Conservation (phyloP, 2,888 invertebrate species). For the Teleogryllus oceanicus region DNA sequence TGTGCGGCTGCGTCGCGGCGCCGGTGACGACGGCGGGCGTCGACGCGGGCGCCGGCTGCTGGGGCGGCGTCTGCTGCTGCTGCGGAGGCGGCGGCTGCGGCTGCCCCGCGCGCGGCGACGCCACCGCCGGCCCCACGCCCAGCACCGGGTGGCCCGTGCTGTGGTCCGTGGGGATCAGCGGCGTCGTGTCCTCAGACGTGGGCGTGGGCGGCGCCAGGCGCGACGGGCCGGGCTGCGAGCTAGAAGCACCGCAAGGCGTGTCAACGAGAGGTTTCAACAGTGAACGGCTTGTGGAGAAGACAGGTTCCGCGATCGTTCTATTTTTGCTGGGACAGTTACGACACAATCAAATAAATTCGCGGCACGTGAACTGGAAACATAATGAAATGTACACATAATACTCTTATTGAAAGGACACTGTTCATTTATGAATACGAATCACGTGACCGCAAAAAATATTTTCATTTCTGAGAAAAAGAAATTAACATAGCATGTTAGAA, state of each 20-base stretch:
- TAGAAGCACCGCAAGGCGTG: slow-evolving; percentile 40
- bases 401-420: no score
- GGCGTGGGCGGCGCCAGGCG: slow-evolving; percentile 71
- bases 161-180: slow-evolving; percentile 54
- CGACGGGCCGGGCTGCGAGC: slow-evolving; percentile 60
- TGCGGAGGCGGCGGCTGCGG: slow-evolving; percentile 35
- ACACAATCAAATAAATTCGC: no score
- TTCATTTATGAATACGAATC: no score
- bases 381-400: no score
- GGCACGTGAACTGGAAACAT: no score
- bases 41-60: slow-evolving; percentile 12
- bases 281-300: no score
- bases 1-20: slow-evolving; percentile 1
- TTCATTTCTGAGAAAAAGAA: no score
- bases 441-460: no score
- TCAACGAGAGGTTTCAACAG: no score
- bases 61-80: slow-evolving; percentile 20
- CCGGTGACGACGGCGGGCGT: slow-evolving; percentile 23
- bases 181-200: slow-evolving; percentile 59
- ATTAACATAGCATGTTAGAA: no score
- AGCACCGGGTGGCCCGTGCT: slow-evolving; percentile 28
- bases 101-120: neutral
- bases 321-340: no score
- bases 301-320: no score
- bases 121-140: slow-evolving; percentile 18